phyloP scores from a whole-genome alignment of 2,888 invertebrate species.

The Caenorhabditis panamensis region DNA sequence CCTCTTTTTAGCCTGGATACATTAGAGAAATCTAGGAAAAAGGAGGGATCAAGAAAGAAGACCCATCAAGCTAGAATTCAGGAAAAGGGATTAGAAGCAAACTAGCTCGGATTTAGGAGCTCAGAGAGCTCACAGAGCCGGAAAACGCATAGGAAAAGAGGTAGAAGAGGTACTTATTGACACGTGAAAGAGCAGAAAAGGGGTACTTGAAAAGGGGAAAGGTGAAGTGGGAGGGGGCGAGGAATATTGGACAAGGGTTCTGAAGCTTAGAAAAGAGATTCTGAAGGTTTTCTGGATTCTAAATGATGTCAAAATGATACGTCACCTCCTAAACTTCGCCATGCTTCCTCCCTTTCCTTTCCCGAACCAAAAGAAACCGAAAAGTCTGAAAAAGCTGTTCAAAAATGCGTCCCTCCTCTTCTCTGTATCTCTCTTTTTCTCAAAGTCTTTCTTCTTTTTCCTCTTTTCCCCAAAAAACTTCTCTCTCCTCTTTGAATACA shows the following conservation, averaged over 20 bases:
- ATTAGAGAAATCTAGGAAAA: not conserved
- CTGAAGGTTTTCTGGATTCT: not conserved
- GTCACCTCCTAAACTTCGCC: too few relatives aligned
- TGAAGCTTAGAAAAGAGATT: constrained; percentile 13
- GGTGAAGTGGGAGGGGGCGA: constrained; percentile 16
- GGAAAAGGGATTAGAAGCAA: not conserved
- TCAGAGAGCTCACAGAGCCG: constrained; percentile 17
- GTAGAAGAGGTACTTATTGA: constrained; percentile 20
- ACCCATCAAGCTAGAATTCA: constrained; percentile 24
- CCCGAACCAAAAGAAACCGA: too few relatives aligned
- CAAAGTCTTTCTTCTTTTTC: too few relatives aligned
- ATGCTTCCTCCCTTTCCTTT: too few relatives aligned
- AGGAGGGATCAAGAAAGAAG: not conserved
- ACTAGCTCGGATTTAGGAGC: not conserved
- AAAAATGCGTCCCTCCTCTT: too few relatives aligned
- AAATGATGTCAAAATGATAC: too few relatives aligned
- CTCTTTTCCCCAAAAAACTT: too few relatives aligned
- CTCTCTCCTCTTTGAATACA: too few relatives aligned
- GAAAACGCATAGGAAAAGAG: constrained; percentile 28
- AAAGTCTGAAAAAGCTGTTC: too few relatives aligned
- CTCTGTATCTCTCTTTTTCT: too few relatives aligned
- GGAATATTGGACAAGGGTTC: constrained; percentile 21
- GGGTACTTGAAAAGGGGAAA: constrained; percentile 31
- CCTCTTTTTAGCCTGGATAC: too few relatives aligned
- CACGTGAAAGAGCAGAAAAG: constrained; percentile 16